Conservation (phyloP, 2,888 invertebrate genomes). For the Sepiola atlantica region DNA sequence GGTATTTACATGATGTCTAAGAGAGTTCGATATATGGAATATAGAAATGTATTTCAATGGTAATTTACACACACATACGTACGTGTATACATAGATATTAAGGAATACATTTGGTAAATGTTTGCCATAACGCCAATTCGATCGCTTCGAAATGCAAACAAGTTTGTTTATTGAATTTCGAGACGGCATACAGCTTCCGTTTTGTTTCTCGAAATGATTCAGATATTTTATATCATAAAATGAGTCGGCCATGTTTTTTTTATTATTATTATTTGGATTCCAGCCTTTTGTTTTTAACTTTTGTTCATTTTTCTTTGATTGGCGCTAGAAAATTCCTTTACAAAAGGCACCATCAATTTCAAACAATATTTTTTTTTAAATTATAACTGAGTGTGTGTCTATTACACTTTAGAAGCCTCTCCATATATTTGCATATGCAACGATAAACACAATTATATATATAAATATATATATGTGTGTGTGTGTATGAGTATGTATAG, state of each 20-base stretch:
- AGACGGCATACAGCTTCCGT: not conserved
- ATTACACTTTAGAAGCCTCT: not conserved
- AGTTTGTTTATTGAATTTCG: not conserved
- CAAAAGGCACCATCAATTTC: not conserved
- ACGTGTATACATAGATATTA: not conserved
- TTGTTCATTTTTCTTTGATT: not conserved
- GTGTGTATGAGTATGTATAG: no score
- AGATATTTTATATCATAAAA: not conserved
- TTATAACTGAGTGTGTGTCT: not conserved
- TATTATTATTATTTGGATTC: not conserved
- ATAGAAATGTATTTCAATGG: not conserved
- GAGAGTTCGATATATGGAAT: not conserved
- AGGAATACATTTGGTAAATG: not conserved
- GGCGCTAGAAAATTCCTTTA: not conserved
- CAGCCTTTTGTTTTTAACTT: not conserved
- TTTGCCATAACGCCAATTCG: not conserved
- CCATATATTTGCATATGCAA: not conserved
- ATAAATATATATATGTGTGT: not conserved
- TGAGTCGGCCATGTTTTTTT: not conserved
- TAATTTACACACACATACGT: not conserved
- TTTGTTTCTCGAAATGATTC: slow-evolving; percentile 16
- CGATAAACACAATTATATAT: not conserved
- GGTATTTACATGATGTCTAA: not conserved
- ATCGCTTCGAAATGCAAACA: not conserved
- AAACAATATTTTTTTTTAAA: not conserved